Evolutionary conservation across 2,888 invertebrate species (phyloP), one percentile per base, ranked within the genome.

Genomic region (Tipula lateralis): DNA sequence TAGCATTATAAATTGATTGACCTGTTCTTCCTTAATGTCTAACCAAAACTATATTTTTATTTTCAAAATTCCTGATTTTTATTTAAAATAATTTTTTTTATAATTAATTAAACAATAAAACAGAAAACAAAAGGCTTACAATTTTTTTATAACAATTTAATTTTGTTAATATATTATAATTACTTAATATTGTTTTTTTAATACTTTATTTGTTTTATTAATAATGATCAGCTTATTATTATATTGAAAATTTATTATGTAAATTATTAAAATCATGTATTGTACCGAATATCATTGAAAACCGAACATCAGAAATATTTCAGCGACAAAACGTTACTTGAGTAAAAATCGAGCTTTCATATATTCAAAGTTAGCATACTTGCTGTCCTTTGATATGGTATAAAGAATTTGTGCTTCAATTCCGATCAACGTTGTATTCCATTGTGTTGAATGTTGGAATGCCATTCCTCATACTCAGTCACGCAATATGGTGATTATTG

Each of bases 51-150:
- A 66, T 66, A n/a, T n/a, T n/a, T 66, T 24, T 66, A 66, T 66
- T 66, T 66, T 66, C 19, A n/a, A 84, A 29, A 84, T 34, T 84
- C 83, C 34, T 83, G n/a, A 13, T 34, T 83, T 83, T 84, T n/a
- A n/a, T 83, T 32, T 32, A 24, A n/a, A 83, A 32, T 34, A 2
- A 84, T 24, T 19, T 84, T 84, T 83, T 36, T 16, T 34, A 34
- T 24, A 39, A 39, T 32, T 83, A 9, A 83, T 16, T 83, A n/a
- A 13, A 83, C 36, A 83, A 83, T n/a, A 83, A 34, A 83, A 34
- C 36, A 29, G 36, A 9, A 83, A 36, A 83, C 13, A 2, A 83
- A 83, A 83, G 24, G 44, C 83, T 39, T 39, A 83, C 4, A 24
- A 32, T 34, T 34, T 83, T 34, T 36, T 39, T 5, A 83, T 7